Conservation (phyloP, 2,888 invertebrate genomes). For the Diplolepis rosae region DNA sequence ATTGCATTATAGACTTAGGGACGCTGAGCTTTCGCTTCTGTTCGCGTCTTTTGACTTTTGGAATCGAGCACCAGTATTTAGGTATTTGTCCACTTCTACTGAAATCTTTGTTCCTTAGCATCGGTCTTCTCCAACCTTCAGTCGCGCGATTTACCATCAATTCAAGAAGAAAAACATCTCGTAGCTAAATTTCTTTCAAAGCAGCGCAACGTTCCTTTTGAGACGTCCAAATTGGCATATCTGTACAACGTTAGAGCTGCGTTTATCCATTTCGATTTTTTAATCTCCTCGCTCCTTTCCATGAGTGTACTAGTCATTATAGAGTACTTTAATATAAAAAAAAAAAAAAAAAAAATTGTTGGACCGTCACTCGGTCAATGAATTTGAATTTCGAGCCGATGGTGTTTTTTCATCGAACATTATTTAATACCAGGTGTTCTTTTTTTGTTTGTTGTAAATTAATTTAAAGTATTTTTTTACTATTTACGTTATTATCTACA, state of each 20-base stretch:
- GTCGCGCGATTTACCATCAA: slow-evolving; percentile 6
- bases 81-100: slow-evolving; percentile 23
- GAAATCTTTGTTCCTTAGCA: slow-evolving; percentile 2
- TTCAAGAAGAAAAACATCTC: neutral
- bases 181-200: neutral
- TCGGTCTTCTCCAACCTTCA: slow-evolving; percentile 19
- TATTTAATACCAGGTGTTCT: slow-evolving; percentile 21
- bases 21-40: slow-evolving; percentile 25
- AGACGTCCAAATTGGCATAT: neutral
- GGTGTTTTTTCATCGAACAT: slow-evolving; percentile 29
- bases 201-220: neutral
- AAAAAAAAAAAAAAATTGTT: slow-evolving; percentile 19
- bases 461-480: slow-evolving; percentile 32
- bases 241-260: slow-evolving; percentile 32
- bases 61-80: slow-evolving; percentile 28
- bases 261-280: slow-evolving; percentile 34
- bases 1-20: slow-evolving; percentile 26
- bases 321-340: slow-evolving; percentile 32
- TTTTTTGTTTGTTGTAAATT: slow-evolving; percentile 23
- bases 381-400: slow-evolving; percentile 13
- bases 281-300: slow-evolving; percentile 28
- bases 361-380: slow-evolving; percentile 1
- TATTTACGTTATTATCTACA: slow-evolving; percentile 22
- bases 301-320: slow-evolving; percentile 30
- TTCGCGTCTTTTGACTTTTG: slow-evolving; percentile 28